Percentiles rank a stretch among this genome's conserved stretches.
Evolutionary conservation across 2,797 vertebrate species (phyloP).

Genomic region (Gouania willdenowi): DNA sequence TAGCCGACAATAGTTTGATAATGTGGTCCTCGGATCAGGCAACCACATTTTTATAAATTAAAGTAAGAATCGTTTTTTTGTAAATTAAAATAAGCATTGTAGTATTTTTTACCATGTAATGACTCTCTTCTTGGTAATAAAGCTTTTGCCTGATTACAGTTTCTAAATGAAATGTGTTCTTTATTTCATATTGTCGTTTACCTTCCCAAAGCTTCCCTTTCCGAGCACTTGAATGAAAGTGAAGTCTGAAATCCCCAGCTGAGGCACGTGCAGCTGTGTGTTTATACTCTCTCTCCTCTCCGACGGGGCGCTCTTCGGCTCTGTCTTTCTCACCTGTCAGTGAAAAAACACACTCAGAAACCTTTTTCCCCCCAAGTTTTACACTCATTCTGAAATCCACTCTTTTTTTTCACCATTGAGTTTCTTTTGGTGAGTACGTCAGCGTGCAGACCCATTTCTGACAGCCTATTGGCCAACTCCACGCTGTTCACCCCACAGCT

Average conservation of each 20-base stretch:
- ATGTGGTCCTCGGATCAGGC: no score
- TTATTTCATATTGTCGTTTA: no score
- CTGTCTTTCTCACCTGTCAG: conserved; percentile 13
- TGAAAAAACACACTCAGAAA: not conserved
- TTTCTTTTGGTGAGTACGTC: conserved; percentile 79
- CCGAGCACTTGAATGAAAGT: conserved; percentile 91
- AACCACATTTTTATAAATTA: no score
- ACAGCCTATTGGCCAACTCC: conserved; percentile 89
- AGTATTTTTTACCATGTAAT: no score
- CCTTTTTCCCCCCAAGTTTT: not conserved
- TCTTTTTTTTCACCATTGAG: conserved; percentile 54
- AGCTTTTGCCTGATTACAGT: no score
- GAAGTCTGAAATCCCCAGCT: conserved; percentile 83
- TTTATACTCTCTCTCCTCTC: conserved; percentile 25
- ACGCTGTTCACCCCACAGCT: conserved; percentile 93
- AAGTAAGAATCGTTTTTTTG: no score
- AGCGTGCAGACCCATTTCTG: conserved; percentile 91
- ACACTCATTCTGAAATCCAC: not conserved
- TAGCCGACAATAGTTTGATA: no score
- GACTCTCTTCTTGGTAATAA: no score
- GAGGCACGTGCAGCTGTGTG: conserved; percentile 21
- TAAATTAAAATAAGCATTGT: no score
- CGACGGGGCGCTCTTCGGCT: not conserved
- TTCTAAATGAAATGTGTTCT: no score
- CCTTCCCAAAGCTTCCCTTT: conserved; percentile 98